Evolutionary conservation across 2,888 invertebrate species (phyloP).

Genomic region (Timema podura): DNA sequence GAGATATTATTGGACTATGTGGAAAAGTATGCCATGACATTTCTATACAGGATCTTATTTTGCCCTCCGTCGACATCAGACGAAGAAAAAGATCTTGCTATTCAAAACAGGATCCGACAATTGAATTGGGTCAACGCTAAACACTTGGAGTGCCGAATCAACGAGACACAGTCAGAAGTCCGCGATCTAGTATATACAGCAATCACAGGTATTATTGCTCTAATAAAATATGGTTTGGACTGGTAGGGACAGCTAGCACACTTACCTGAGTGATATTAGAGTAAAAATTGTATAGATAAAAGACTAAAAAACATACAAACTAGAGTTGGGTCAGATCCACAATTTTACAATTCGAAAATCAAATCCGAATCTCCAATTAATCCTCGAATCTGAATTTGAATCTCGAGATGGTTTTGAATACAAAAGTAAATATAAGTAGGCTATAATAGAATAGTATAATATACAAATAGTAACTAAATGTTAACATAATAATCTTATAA

Average conservation of each 20-base stretch:
- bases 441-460: no score
- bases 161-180: constrained; percentile 77
- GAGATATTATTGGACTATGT: constrained; percentile 86
- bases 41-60: constrained; percentile 81
- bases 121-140: constrained; percentile 95
- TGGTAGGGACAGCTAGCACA: neutral
- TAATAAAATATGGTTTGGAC: neutral
- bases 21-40: constrained; percentile 90
- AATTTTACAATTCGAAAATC: no score
- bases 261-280: neutral
- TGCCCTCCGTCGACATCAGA: constrained; percentile 86
- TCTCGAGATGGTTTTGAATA: no score
- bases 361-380: no score
- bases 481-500: no score
- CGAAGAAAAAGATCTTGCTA: constrained; percentile 88
- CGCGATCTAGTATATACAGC: constrained; percentile 90
- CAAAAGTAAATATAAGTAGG: no score
- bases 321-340: no score
- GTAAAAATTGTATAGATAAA: neutral
- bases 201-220: constrained; percentile 67
- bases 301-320: no score
- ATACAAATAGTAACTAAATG: no score
- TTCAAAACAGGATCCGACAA: constrained; percentile 91
- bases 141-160: constrained; percentile 89
- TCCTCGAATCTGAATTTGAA: no score